Evolutionary conservation across 2,888 invertebrate species (phyloP).

Genomic region (Aleiodes leptofemur): DNA sequence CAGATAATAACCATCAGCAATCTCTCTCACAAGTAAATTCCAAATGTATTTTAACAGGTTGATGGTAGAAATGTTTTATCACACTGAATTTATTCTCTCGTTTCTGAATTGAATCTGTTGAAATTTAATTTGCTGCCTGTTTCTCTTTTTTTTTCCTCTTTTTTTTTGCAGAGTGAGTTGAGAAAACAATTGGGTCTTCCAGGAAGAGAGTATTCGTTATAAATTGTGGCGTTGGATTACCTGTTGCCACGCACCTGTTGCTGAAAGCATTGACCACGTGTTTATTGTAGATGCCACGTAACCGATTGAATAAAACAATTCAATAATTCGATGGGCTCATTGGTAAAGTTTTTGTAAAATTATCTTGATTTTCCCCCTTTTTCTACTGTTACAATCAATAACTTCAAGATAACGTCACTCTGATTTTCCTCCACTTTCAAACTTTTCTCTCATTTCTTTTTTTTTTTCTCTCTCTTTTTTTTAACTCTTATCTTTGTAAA

Average conservation of each 20-base stretch:
- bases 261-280: constrained; percentile 36
- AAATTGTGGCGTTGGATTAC: constrained; percentile 54
- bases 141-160: neutral
- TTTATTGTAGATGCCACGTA: neutral
- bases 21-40: neutral
- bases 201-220: constrained; percentile 3
- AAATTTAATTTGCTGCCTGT: no score
- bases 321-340: neutral
- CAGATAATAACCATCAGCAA: constrained; percentile 16
- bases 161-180: neutral
- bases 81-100: no score
- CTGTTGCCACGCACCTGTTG: constrained; percentile 65
- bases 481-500: constrained; percentile 3
- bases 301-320: constrained; percentile 5
- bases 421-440: neutral
- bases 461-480: neutral
- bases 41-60: no score
- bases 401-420: neutral
- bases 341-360: neutral
- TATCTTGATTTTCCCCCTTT: neutral
- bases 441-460: neutral
- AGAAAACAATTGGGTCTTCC: constrained; percentile 9
- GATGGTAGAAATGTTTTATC: constrained; percentile 8
- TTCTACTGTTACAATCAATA: neutral
- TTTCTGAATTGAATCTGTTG: no score